Evolutionary conservation across 2,888 invertebrate genomes (phyloP).

Genomic region (Caenorhabditis doughertyi): DNA sequence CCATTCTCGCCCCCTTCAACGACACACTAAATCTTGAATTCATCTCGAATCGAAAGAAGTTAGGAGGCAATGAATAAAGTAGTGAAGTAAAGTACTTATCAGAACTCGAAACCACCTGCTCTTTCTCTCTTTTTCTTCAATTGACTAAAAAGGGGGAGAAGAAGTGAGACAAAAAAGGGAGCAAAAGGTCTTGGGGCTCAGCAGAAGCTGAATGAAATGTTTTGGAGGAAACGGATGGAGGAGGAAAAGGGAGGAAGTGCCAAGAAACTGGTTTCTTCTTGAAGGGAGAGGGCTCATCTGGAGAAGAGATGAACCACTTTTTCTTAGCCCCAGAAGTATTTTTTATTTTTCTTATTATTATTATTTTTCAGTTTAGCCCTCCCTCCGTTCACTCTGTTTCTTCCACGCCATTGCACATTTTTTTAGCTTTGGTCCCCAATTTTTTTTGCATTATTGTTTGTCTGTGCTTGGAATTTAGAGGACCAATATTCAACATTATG

Average conservation of each 20-base stretch:
- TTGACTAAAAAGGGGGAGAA: background rate
- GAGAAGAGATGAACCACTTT: background rate
- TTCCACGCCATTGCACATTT: constrained; percentile 20
- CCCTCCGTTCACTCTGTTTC: background rate
- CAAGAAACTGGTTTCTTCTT: constrained; percentile 6
- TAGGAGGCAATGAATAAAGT: constrained; percentile 58
- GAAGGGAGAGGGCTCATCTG: constrained; percentile 51
- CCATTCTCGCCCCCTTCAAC: too few relatives aligned
- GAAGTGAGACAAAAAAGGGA: constrained; percentile 38
- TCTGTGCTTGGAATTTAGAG: too few relatives aligned
- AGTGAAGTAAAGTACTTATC: constrained; percentile 43
- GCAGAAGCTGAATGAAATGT: constrained; percentile 15
- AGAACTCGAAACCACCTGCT: constrained; percentile 34
- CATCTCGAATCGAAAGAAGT: too few relatives aligned
- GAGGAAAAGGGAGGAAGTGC: constrained; percentile 29
- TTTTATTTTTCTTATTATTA: constrained; percentile 23
- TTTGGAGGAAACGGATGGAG: constrained; percentile 42
- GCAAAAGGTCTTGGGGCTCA: constrained; percentile 6
- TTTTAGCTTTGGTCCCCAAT: background rate
- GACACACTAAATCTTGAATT: too few relatives aligned
- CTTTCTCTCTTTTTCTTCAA: background rate
- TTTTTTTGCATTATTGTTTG: too few relatives aligned
- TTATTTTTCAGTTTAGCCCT: constrained; percentile 19
- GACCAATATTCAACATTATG: too few relatives aligned
- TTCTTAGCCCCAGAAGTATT: background rate